These are phyloP conservation scores for Alosa alosa DNA, from an alignment of 2,113 vertebrate genomes.

Conservation along the genomic window DNA sequence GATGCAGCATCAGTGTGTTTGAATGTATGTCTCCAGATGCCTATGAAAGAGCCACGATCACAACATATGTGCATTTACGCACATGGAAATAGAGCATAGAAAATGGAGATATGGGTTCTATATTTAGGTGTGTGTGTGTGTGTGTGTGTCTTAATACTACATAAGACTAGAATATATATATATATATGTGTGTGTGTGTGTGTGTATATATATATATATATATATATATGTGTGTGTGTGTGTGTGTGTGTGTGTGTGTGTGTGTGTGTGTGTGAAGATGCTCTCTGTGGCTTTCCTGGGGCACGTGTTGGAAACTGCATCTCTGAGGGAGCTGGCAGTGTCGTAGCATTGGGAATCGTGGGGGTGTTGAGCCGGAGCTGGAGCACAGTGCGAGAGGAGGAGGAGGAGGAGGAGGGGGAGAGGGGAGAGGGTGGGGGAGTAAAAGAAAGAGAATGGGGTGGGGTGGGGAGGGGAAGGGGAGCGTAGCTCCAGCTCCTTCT, in stretches of 20 bases:
- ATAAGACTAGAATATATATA: background rate
- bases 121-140: background rate
- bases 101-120: background rate
- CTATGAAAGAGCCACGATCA: background rate
- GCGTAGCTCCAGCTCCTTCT: slow-evolving; percentile 63
- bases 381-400: background rate
- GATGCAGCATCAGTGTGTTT: background rate
- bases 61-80: background rate
- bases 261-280: background rate
- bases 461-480: slow-evolving; percentile 69
- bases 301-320: background rate
- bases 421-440: slow-evolving; percentile 16
- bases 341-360: background rate
- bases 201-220: background rate
- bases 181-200: background rate
- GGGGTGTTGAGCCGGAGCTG: slow-evolving; percentile 2
- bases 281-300: background rate
- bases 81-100: background rate
- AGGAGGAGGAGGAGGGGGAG: slow-evolving; percentile 6
- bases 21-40: background rate
- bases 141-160: background rate
- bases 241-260: slow-evolving; percentile 11
- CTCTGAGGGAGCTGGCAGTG: background rate
- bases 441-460: slow-evolving; percentile 47
- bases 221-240: background rate